Evolutionary conservation across 2,888 invertebrate genomes (phyloP), one percentile per base, ranked within the genome.

Genomic region (Camponotus fellah): DNA sequence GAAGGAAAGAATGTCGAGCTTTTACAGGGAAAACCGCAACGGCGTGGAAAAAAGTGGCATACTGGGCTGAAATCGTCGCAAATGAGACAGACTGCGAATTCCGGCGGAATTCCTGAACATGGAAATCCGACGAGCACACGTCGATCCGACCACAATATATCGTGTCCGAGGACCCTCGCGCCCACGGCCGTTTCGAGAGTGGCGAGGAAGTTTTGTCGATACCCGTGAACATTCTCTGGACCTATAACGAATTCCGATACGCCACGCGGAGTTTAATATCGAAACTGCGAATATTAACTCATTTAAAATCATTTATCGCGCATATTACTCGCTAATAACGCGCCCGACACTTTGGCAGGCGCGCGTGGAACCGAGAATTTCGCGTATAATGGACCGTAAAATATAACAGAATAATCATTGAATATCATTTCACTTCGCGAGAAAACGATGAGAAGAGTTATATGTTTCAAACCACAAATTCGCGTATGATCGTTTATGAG

Each of bases 171-270:
- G 58, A 60, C 40, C 66, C 75, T 68, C 69, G 43, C 76, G 49
- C 60, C 64, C 83, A 66, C 69, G 69, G 49, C 75, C 80, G 62
- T 76, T 77, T 81, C 86, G 68, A 66, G 75, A 84, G 53, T 32
- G 77, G 81, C 84, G 88, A 75, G 87, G 83, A 90, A 90, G 89
- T 90, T 90, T 90, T 83, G 86, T 90, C 90, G 90, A 90, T 89
- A 90, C 49, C 60, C 40, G 80, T 56, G 53, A 76, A 60, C 82
- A 72, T 86, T 79, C 84, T 83, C 83, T 58, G 58, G 68, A 76
- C 71, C 79, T 64, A 75, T 84, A 86, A 90, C 89, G 85, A 85
- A 90, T 90, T 90, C 90, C 90, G 77, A 90, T 90, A 87, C 75
- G 65, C 82, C 75, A 68, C 60, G 68, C 72, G 65, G 68, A 76